These are phyloP conservation scores for Oscheius myriophilus DNA, from an alignment of 2,888 invertebrate genomes.

Conservation along the genomic window DNA sequence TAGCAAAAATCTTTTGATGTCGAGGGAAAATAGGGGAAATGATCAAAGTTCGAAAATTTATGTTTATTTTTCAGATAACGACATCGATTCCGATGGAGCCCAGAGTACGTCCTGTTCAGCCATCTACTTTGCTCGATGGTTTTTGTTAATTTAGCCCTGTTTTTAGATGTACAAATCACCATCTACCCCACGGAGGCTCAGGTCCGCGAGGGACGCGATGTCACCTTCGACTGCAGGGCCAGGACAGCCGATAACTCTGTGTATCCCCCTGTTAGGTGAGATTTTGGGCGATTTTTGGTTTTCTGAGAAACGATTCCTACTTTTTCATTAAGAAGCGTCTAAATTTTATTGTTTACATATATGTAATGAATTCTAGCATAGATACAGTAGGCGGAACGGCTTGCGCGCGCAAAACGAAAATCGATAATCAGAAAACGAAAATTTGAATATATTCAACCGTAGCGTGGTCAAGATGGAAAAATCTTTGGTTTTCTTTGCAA, in stretches of 20 bases:
- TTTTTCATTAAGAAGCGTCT: neutral
- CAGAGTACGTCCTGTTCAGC: constrained; percentile 20
- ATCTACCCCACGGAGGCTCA: constrained; percentile 66
- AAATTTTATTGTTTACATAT: neutral
- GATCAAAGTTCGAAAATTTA: too few relatives aligned
- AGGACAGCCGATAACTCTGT: constrained; percentile 60
- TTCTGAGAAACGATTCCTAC: too few relatives aligned
- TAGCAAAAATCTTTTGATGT: too few relatives aligned
- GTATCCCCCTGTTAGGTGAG: constrained; percentile 59
- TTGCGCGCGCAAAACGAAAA: too few relatives aligned
- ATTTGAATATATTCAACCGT: too few relatives aligned
- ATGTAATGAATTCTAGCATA: neutral
- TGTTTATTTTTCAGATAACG: constrained; percentile 41
- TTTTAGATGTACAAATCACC: constrained; percentile 66
- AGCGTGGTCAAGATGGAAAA: too few relatives aligned
- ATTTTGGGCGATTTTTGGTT: neutral
- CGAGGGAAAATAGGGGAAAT: too few relatives aligned
- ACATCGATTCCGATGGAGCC: constrained; percentile 47
- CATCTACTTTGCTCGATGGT: neutral
- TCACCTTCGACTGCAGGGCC: constrained; percentile 69
- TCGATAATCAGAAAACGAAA: too few relatives aligned
- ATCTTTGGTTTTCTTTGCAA: too few relatives aligned
- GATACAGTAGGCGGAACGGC: too few relatives aligned
- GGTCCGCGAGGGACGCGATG: constrained; percentile 67
- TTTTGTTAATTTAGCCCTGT: constrained; percentile 11